Percentiles rank a stretch among this genome's conserved stretches.
Evolutionary conservation across 2,888 invertebrate species (phyloP).

Genomic region (Drosophila neoperkinsi): DNA sequence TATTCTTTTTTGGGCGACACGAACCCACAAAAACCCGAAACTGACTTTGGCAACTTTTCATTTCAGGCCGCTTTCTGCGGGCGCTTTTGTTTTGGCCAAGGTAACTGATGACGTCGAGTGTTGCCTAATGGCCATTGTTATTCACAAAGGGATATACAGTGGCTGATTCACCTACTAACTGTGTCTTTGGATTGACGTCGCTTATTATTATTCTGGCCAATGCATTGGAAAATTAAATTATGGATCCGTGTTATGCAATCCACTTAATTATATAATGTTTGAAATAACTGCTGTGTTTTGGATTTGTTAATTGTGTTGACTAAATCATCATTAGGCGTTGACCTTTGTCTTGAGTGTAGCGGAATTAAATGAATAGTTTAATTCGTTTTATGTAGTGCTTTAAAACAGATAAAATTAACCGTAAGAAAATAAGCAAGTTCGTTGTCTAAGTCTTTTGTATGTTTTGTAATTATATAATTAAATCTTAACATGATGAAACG

Average conservation of each 20-base stretch:
- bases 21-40: constrained; percentile 33
- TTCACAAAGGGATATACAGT: constrained; percentile 71
- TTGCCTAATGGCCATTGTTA: constrained; percentile 78
- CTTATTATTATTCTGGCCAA: constrained; percentile 73
- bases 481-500: neutral
- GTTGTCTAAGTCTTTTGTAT: constrained; percentile 66
- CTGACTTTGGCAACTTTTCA: constrained; percentile 71
- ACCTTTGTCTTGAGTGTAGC: constrained; percentile 58
- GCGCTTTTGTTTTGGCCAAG: constrained; percentile 65
- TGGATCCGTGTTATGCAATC: constrained; percentile 69
- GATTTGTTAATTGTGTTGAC: neutral
- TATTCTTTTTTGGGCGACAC: constrained; percentile 39
- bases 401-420: neutral
- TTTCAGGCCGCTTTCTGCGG: constrained; percentile 73
- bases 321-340: constrained; percentile 39
- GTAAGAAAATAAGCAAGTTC: constrained; percentile 37
- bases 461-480: constrained; percentile 9
- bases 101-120: constrained; percentile 82
- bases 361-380: constrained; percentile 55
- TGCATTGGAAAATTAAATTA: constrained; percentile 80
- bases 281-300: constrained; percentile 26
- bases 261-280: constrained; percentile 71
- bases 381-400: neutral
- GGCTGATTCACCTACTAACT: constrained; percentile 55
- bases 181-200: constrained; percentile 25